Percentiles rank a stretch among this genome's conserved stretches.
phyloP scores from a whole-genome alignment of 2,888 invertebrate genomes.

The Agrochola lota region DNA sequence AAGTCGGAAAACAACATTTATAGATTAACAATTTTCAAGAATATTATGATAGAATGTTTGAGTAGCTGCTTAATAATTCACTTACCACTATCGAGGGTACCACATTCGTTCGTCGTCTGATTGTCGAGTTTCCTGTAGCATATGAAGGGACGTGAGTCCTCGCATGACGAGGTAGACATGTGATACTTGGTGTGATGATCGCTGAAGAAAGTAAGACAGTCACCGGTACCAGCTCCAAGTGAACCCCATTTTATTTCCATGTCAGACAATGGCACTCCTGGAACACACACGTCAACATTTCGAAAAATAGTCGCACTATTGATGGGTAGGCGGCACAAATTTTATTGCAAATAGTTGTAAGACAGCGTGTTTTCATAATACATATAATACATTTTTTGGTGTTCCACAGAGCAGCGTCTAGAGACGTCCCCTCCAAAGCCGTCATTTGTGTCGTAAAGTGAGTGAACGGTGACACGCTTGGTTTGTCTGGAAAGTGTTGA shows the following conservation, averaged over 20 bases:
- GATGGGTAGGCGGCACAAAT: neutral
- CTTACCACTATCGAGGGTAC: conserved; percentile 33
- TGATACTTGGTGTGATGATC: no score
- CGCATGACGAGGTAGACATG: conserved; percentile 4
- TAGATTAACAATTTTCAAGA: neutral
- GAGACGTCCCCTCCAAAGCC: neutral
- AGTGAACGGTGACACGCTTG: neutral
- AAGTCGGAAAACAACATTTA: neutral
- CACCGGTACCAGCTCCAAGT: neutral
- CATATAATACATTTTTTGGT: no score
- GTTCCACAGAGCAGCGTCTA: neutral
- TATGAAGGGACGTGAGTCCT: conserved; percentile 1
- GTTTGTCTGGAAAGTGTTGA: neutral
- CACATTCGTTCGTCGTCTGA: conserved; percentile 27
- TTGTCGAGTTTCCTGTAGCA: conserved; percentile 18
- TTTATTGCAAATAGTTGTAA: neutral
- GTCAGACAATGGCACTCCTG: conserved; percentile 39
- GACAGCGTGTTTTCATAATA: neutral
- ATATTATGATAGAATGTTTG: neutral
- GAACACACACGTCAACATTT: neutral
- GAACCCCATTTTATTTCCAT: conserved; percentile 14
- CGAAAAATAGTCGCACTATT: neutral
- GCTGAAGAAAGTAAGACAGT: conserved; percentile 9
- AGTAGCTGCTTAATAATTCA: neutral
- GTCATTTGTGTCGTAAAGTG: neutral